These are phyloP conservation scores for Ivindomyrus marchei DNA, from an alignment of 2,113 vertebrate species.

Conservation along the genomic window DNA sequence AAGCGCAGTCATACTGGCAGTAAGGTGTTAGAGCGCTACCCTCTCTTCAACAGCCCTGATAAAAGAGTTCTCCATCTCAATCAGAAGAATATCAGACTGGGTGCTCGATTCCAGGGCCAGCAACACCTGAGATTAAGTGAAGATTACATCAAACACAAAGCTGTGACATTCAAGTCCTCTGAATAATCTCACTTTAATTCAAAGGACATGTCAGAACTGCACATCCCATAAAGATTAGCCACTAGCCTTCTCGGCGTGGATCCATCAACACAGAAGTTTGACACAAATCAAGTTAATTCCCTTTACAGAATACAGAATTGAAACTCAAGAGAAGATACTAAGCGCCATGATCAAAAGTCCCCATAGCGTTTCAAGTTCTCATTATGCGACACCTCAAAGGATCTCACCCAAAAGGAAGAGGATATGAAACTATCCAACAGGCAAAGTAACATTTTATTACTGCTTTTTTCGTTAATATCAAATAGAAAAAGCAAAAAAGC, in stretches of 20 bases:
- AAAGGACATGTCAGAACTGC: background rate
- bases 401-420: background rate
- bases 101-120: background rate
- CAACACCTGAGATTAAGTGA: slow-evolving; percentile 23
- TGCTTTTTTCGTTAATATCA: background rate
- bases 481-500: background rate
- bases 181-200: slow-evolving; percentile 18
- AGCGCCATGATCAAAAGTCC: background rate
- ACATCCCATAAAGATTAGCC: background rate
- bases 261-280: background rate
- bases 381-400: background rate
- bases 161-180: slow-evolving; percentile 7
- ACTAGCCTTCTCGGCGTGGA: too few relatives aligned
- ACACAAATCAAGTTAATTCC: background rate
- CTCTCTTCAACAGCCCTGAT: background rate
- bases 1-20: background rate
- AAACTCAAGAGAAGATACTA: background rate
- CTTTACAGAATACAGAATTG: background rate
- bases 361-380: background rate
- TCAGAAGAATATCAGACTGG: background rate
- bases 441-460: background rate
- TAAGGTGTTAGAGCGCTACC: background rate
- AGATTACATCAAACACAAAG: slow-evolving; percentile 23
- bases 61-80: background rate
- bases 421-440: background rate